Evolutionary conservation across 2,888 invertebrate genomes (phyloP), one percentile per base, ranked within the genome.

Genomic region (Clepsis dumicolana): DNA sequence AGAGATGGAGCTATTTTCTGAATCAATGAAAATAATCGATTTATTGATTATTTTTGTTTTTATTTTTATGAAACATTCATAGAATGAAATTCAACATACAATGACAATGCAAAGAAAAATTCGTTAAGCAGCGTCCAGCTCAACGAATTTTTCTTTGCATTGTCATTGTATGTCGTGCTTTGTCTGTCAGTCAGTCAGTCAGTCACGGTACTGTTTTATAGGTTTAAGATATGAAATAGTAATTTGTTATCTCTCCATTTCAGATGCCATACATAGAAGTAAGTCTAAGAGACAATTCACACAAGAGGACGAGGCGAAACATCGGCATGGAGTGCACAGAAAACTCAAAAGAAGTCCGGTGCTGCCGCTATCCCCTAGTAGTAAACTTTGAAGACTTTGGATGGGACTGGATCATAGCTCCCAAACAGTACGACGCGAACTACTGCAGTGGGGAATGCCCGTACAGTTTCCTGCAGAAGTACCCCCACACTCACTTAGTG

Each of bases 341-440:
- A 77, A 95, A 95, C 75, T 95, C 96, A 10, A 94, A 96, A 75
- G 98, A 98, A 81, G 95, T 96, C 29, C 95, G 98, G 54, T 99
- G 99, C 91, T 99, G 99, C 84, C 96, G 99, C 4, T 98, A 98
- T 89, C 98, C 98, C 0, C 94, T 99, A 52, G 96, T 96, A 14
- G 98, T 99, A 16, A 98, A 99, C 93, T 99, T 99, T 87, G 97
- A 97, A 77, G 96, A 96, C 82, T 98, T 99, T 84, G 98, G 98
- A 27, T 99, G 99, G 98, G 98, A 99, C 84, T 99, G 98, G 96
- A 97, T 99, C 80, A 98, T 99, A 70, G 98, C 98, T 0, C 99
- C 99, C 0, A 98, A 98, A 80, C 95, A 96, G 71, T 99, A 99
- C 93, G 97, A 98, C 81, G 99, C 99, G 7, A 98, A 98, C 91